Percentiles rank a stretch among this genome's conserved stretches.
These are phyloP conservation scores for Falcunculus frontatus DNA, from an alignment of 2,113 vertebrate genomes.

Conservation along the genomic window DNA sequence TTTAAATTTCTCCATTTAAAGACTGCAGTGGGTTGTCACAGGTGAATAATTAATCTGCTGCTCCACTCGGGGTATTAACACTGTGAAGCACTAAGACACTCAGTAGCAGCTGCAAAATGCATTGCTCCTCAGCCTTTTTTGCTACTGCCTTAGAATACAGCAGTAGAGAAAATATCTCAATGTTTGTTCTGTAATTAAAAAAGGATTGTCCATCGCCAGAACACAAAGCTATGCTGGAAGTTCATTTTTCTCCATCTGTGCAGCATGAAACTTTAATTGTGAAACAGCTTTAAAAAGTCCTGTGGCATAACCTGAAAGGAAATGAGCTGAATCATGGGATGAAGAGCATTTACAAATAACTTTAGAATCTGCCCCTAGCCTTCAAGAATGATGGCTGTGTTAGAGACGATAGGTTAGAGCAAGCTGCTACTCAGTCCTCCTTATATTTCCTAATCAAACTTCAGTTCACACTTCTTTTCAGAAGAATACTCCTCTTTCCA, in stretches of 20 bases:
- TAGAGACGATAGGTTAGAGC: neutral
- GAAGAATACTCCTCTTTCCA: neutral
- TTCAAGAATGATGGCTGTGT: neutral
- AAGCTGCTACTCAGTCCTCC: neutral
- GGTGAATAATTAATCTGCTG: neutral
- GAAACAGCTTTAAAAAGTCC: neutral
- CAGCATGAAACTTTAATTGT: constrained; percentile 15
- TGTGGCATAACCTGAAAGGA: constrained; percentile 4
- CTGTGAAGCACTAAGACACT: neutral
- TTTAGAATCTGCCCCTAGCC: neutral
- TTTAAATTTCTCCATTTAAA: neutral
- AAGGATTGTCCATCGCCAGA: neutral
- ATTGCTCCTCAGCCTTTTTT: neutral
- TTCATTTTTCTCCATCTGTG: constrained; percentile 27
- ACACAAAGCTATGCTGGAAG: neutral
- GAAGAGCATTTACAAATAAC: neutral
- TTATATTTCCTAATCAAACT: neutral
- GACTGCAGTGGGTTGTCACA: neutral
- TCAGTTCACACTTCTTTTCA: neutral
- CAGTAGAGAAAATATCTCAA: neutral
- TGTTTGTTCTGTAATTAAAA: neutral
- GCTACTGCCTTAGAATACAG: neutral
- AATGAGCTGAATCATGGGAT: neutral
- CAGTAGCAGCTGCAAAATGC: neutral
- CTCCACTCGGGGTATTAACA: neutral